Evolutionary conservation across 1,140 invertebrate species (phyloP).

Genomic region (Pseudomyrmex dendroicus): DNA sequence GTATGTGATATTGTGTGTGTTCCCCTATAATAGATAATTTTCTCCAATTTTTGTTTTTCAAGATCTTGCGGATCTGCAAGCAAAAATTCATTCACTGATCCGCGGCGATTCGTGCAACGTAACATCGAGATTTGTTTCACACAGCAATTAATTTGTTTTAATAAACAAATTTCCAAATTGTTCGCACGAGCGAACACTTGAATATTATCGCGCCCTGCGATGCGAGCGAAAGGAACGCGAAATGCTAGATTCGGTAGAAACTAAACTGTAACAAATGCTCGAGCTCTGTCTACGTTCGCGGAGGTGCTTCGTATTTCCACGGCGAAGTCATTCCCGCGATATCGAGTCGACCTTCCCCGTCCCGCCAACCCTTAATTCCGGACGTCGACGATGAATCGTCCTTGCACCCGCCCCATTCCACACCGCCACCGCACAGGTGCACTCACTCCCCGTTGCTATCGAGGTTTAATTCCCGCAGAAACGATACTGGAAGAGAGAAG

Average conservation of each 20-base stretch:
- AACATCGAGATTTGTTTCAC: background rate
- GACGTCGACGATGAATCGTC: slow-evolving; percentile 69
- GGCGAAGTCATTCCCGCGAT: slow-evolving; percentile 40
- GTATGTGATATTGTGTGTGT: background rate
- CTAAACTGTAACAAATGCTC: slow-evolving; percentile 44
- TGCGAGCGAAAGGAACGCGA: background rate
- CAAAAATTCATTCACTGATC: background rate
- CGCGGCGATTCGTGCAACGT: background rate
- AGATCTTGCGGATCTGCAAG: too few relatives aligned
- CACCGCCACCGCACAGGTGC: slow-evolving; percentile 62
- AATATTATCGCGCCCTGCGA: background rate
- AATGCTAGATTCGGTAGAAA: slow-evolving; percentile 3
- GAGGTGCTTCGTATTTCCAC: slow-evolving; percentile 34
- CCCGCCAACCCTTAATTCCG: slow-evolving; percentile 64
- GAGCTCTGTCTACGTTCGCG: slow-evolving; percentile 22
- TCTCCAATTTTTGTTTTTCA: background rate
- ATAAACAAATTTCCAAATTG: background rate
- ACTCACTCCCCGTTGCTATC: slow-evolving; percentile 55
- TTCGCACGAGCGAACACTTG: background rate
- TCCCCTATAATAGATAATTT: background rate
- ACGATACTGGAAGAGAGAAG: slow-evolving; percentile 49
- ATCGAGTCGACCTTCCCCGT: slow-evolving; percentile 23
- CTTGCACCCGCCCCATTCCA: slow-evolving; percentile 43
- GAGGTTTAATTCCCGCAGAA: slow-evolving; percentile 69
- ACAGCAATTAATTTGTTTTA: background rate